Evolutionary conservation across 2,888 invertebrate genomes (phyloP).

Genomic region (Dynastes maya): DNA sequence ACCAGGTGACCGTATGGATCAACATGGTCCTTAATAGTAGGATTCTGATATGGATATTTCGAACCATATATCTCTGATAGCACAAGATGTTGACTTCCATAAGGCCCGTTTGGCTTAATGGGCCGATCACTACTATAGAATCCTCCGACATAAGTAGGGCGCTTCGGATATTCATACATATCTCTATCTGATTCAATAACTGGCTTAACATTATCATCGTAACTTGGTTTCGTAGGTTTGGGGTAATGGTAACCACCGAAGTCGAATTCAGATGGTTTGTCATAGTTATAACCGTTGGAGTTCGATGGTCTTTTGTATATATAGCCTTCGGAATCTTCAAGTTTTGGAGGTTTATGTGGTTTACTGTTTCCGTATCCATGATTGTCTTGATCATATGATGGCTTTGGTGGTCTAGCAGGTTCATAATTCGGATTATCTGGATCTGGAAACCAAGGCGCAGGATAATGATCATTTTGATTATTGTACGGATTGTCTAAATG

Average conservation of each 20-base stretch:
- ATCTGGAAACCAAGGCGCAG: slow-evolving; percentile 46
- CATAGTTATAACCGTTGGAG: slow-evolving; percentile 9
- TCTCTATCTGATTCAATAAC: slow-evolving; percentile 40
- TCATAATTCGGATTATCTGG: slow-evolving; percentile 55
- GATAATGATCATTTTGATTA: slow-evolving; percentile 7
- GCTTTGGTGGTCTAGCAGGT: slow-evolving; percentile 27
- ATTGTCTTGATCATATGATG: slow-evolving; percentile 7
- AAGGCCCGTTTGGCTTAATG: slow-evolving; percentile 8
- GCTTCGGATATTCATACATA: slow-evolving; percentile 39
- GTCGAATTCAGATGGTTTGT: not conserved
- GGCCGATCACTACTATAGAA: not conserved
- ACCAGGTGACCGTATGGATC: slow-evolving; percentile 66
- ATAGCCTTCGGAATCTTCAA: slow-evolving; percentile 7
- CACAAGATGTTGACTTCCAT: slow-evolving; percentile 19
- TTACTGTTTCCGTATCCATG: slow-evolving; percentile 5
- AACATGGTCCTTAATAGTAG: slow-evolving; percentile 63
- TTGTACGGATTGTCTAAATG: slow-evolving; percentile 41
- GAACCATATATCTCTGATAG: slow-evolving; percentile 45
- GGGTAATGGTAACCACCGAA: not conserved
- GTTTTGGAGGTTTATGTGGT: slow-evolving; percentile 16
- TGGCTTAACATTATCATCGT: slow-evolving; percentile 32
- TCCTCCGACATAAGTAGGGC: slow-evolving; percentile 35
- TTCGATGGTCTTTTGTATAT: slow-evolving; percentile 28
- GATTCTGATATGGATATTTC: slow-evolving; percentile 53
- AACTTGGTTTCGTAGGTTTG: slow-evolving; percentile 2